A percentile compares a stretch with the other conserved stretches of the same genome.
Conservation (phyloP, 2,113 vertebrate species). For the Pseudopipra pipra region DNA sequence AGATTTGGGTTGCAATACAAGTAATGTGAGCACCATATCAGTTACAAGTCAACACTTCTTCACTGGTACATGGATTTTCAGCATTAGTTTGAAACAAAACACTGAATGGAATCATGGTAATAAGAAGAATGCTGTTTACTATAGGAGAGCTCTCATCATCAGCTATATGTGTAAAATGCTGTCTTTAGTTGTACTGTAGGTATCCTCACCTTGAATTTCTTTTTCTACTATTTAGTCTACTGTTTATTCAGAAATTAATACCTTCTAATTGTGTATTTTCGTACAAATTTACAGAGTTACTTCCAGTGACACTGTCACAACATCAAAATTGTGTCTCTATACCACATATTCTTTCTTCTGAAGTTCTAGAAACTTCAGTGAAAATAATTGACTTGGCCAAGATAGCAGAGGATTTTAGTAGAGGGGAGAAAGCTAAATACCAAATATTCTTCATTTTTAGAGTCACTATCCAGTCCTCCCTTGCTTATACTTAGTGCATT, state of each 20-base stretch:
- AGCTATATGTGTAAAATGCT: not conserved
- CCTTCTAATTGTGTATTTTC: not conserved
- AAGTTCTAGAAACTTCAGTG: not conserved
- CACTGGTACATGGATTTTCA: not conserved
- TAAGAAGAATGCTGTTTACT: not conserved
- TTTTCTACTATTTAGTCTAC: not conserved
- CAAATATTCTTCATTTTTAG: not conserved
- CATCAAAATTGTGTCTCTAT: not conserved
- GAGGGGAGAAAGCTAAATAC: not conserved
- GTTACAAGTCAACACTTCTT: not conserved
- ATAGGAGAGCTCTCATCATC: not conserved
- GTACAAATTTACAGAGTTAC: not conserved
- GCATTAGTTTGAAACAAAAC: slow-evolving; percentile 34
- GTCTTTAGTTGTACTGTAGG: not conserved
- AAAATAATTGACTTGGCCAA: not conserved
- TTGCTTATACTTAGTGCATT: not conserved
- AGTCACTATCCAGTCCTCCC: not conserved
- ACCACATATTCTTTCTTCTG: not conserved
- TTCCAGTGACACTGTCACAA: not conserved
- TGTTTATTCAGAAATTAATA: not conserved
- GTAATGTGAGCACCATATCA: not conserved
- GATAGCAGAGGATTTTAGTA: not conserved
- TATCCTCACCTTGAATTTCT: not conserved
- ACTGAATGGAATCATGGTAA: not conserved
- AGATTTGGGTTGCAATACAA: not conserved